phyloP scores from a whole-genome alignment of 2,797 vertebrate species.

The Tragopan temminckii region DNA sequence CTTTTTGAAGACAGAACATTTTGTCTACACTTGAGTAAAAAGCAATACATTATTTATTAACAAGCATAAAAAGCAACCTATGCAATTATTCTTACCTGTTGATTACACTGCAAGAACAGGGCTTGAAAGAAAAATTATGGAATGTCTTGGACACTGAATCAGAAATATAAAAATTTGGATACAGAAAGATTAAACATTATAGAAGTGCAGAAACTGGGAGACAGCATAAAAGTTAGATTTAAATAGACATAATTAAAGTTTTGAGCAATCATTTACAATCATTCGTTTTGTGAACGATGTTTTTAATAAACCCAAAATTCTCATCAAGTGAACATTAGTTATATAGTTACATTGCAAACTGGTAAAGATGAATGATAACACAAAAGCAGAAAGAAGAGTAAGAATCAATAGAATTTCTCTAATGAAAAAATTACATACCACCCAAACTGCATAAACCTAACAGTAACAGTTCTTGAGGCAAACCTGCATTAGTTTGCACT shows the following conservation, averaged over 20 bases:
- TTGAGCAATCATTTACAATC: neutral
- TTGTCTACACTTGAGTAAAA: neutral
- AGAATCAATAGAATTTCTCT: neutral
- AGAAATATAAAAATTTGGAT: neutral
- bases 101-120: neutral
- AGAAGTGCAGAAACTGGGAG: neutral
- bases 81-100: neutral
- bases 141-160: neutral
- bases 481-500: neutral
- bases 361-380: neutral
- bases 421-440: neutral
- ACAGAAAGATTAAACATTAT: neutral
- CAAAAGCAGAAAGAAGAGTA: neutral
- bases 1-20: neutral
- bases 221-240: accelerated
- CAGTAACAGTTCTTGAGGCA: neutral
- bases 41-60: neutral
- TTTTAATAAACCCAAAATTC: neutral
- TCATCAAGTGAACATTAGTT: neutral
- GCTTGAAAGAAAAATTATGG: neutral
- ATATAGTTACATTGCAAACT: neutral
- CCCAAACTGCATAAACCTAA: neutral
- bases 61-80: accelerated
- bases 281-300: neutral
- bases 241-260: neutral